phyloP scores from a whole-genome alignment of 2,797 vertebrate genomes.

The Lophotriccus pileatus region DNA sequence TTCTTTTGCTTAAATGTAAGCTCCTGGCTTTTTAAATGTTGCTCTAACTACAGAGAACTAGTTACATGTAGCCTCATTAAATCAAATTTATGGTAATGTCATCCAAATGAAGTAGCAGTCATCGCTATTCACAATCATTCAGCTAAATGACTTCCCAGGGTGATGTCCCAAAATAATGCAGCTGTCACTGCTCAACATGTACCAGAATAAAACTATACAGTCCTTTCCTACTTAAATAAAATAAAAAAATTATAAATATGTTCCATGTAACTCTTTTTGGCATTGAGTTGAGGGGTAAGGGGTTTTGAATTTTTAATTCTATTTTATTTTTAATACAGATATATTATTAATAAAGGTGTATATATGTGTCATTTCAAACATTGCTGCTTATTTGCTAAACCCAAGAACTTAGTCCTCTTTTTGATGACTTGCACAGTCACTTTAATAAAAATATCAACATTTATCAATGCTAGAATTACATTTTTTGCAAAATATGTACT shows the following conservation, averaged over 20 bases:
- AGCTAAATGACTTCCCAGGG: slow-evolving; percentile 27
- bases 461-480: neutral
- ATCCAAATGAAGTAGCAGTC: slow-evolving; percentile 28
- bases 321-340: neutral
- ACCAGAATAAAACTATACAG: neutral
- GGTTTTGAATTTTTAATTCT: neutral
- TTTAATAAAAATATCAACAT: neutral
- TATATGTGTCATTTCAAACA: neutral
- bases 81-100: slow-evolving; percentile 44
- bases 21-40: neutral
- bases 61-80: slow-evolving; percentile 30
- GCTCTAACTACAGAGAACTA: neutral
- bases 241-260: neutral
- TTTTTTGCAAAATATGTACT: neutral
- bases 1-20: neutral
- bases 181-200: slow-evolving; percentile 2
- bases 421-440: neutral
- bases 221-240: neutral
- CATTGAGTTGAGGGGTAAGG: neutral
- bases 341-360: neutral
- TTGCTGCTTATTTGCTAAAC: neutral
- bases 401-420: neutral
- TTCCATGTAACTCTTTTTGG: neutral
- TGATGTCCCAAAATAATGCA: slow-evolving; percentile 44
- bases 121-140: slow-evolving; percentile 36